A percentile compares a stretch with the other conserved stretches of the same genome.
Evolutionary conservation across 2,888 invertebrate species (phyloP).

Genomic region (Drosophila atripex): DNA sequence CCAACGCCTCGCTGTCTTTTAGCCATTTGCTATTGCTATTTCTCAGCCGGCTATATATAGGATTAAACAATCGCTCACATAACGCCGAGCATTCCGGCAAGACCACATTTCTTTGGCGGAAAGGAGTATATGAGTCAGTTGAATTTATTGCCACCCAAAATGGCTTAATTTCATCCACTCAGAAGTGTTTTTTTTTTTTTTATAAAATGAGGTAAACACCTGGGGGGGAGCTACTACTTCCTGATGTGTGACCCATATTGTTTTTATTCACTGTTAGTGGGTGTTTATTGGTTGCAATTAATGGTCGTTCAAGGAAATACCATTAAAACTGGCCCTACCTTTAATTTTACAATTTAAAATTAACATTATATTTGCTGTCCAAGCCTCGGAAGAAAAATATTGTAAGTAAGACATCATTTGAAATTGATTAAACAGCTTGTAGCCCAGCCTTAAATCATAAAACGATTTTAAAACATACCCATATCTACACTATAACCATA

Average conservation of each 20-base stretch:
- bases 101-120: conserved; percentile 24
- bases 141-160: conserved; percentile 36
- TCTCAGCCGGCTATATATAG: conserved; percentile 30
- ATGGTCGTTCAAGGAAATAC: background rate
- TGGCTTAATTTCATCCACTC: conserved; percentile 37
- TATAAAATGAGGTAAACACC: conserved; percentile 26
- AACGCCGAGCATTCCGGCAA: conserved; percentile 30
- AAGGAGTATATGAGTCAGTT: conserved; percentile 25
- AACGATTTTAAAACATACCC: background rate
- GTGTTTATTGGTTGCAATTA: background rate
- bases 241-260: conserved; percentile 13
- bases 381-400: background rate
- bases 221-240: conserved; percentile 5
- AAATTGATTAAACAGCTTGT: background rate
- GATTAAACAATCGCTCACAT: conserved; percentile 40
- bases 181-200: conserved; percentile 32
- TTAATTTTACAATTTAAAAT: background rate
- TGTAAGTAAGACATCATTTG: background rate
- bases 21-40: conserved; percentile 13
- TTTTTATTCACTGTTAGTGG: background rate
- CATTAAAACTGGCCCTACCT: background rate
- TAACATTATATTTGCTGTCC: background rate
- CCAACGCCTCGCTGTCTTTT: conserved; percentile 39
- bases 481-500: background rate
- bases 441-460: conserved; percentile 1